phyloP scores from a whole-genome alignment of 2,888 invertebrate species.

The Drosophila birchii region DNA sequence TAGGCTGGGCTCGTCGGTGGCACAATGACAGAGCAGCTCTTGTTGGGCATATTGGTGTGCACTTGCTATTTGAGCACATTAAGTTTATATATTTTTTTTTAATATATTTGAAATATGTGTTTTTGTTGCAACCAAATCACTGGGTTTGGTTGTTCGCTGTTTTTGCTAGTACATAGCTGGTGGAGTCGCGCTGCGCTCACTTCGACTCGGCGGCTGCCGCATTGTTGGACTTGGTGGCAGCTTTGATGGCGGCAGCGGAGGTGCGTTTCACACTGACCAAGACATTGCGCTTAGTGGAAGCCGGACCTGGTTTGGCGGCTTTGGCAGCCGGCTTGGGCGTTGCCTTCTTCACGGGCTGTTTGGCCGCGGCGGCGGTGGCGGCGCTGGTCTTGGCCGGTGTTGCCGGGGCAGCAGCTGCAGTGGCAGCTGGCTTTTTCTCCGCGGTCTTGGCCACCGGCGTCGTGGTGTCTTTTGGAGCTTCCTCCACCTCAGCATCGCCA shows the following conservation, averaged over 20 bases:
- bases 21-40: conserved; percentile 25
- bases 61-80: conserved; percentile 24
- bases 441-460: conserved; percentile 33
- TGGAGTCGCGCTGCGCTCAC: conserved; percentile 27
- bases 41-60: conserved; percentile 13
- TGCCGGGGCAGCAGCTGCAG: conserved; percentile 1
- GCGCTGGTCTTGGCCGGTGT: conserved; percentile 42
- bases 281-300: conserved; percentile 65
- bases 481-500: conserved; percentile 65
- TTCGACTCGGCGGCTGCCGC: conserved; percentile 57
- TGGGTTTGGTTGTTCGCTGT: conserved; percentile 39
- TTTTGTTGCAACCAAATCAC: conserved; percentile 62
- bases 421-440: conserved; percentile 42
- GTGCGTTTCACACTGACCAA: conserved; percentile 70
- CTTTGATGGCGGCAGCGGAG: conserved; percentile 55
- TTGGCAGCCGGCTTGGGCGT: conserved; percentile 54
- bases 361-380: conserved; percentile 13
- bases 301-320: conserved; percentile 62
- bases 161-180: conserved; percentile 12
- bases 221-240: conserved; percentile 59
- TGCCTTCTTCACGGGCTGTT: conserved; percentile 51
- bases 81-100: conserved; percentile 18
- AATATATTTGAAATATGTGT: conserved; percentile 36
- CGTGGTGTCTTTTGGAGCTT: conserved; percentile 37
- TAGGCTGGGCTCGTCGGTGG: conserved; percentile 39